phyloP scores from a whole-genome alignment of 2,113 vertebrate species.

The Pygoscelis adeliae region DNA sequence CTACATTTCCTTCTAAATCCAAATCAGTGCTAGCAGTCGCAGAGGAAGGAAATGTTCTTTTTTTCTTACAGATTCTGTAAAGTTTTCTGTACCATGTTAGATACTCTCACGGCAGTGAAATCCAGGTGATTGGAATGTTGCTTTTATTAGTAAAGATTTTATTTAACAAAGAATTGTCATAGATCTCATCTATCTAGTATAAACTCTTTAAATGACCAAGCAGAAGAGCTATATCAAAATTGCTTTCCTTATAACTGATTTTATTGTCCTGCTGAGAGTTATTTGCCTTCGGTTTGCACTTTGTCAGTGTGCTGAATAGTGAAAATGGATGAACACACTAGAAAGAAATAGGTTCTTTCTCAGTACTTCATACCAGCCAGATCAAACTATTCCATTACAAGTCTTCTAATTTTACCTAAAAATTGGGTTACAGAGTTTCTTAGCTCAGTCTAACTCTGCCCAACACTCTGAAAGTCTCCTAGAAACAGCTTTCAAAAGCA shows the following conservation, averaged over 20 bases:
- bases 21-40: background rate
- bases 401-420: background rate
- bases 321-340: background rate
- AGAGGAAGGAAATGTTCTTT: background rate
- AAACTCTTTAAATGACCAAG: background rate
- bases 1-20: background rate
- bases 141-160: background rate
- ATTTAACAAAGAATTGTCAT: background rate
- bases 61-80: background rate
- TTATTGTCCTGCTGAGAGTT: background rate
- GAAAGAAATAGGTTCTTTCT: background rate
- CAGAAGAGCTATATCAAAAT: background rate
- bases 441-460: background rate
- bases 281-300: background rate
- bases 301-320: background rate
- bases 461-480: background rate
- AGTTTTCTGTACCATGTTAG: background rate
- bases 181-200: background rate
- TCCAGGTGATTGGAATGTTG: background rate
- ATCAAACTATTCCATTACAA: background rate
- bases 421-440: background rate
- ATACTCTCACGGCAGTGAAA: background rate
- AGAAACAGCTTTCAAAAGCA: background rate
- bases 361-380: background rate
- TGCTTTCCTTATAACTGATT: background rate